These are phyloP conservation scores for Teleogryllus oceanicus DNA, from an alignment of 2,888 invertebrate species.

Conservation along the genomic window DNA sequence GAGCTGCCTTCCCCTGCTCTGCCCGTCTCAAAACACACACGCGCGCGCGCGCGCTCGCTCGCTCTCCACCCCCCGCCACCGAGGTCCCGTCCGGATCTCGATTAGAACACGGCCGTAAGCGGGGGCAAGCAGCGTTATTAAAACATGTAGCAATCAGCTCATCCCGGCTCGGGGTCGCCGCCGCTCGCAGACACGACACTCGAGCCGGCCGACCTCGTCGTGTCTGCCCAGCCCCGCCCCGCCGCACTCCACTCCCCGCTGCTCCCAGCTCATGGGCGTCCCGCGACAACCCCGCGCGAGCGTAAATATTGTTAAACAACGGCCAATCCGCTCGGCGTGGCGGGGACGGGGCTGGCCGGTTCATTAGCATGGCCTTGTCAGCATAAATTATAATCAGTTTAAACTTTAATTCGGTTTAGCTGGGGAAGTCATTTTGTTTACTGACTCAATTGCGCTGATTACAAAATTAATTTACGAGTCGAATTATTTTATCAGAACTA, in stretches of 20 bases:
- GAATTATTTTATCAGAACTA: conserved; percentile 18
- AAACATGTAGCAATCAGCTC: conserved; percentile 18
- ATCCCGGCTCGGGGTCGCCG: conserved; percentile 5
- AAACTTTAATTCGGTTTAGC: conserved; percentile 3
- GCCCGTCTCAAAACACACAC: too few relatives aligned
- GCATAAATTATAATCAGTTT: conserved; percentile 18
- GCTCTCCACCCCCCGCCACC: not conserved
- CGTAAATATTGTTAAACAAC: conserved; percentile 18
- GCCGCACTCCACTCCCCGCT: not conserved
- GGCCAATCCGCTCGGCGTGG: not conserved
- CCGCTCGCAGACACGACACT: not conserved
- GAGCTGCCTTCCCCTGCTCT: too few relatives aligned
- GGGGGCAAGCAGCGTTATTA: conserved; percentile 18
- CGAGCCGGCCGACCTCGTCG: not conserved
- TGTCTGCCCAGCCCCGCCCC: not conserved
- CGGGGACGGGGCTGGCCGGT: not conserved
- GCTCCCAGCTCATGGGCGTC: not conserved
- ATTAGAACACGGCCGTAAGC: conserved; percentile 18
- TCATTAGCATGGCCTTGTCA: conserved; percentile 18
- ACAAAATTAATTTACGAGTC: conserved; percentile 18
- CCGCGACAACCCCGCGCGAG: not conserved
- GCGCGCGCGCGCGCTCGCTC: not conserved
- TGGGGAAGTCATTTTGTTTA: not conserved
- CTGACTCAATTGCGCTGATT: conserved; percentile 18
- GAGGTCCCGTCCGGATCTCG: not conserved